Conservation (phyloP, 2,113 vertebrate genomes). For the Xerus inauris region DNA sequence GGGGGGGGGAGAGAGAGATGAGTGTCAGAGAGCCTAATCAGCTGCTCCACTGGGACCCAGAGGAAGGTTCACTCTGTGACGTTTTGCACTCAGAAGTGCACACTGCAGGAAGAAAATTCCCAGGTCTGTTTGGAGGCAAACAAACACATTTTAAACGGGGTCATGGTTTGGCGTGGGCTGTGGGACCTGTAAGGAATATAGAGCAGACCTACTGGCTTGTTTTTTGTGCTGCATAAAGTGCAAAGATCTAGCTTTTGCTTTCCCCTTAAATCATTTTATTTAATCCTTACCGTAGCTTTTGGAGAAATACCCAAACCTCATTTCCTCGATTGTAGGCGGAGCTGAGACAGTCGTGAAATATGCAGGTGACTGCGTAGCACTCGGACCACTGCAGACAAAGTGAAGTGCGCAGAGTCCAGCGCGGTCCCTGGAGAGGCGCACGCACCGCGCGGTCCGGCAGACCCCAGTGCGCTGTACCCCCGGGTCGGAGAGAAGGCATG, state of each 20-base stretch:
- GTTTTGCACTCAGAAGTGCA: background rate
- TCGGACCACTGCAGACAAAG: no score
- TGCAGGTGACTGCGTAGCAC: no score
- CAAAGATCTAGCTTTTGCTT: background rate
- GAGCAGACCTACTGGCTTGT: background rate
- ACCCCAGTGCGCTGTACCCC: background rate
- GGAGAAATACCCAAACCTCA: background rate
- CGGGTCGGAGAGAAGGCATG: background rate
- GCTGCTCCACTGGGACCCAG: background rate
- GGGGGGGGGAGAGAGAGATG: background rate
- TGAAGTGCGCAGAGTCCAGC: background rate
- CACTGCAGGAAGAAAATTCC: background rate
- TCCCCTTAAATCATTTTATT: background rate
- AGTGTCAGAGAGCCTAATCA: background rate
- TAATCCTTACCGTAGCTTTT: background rate
- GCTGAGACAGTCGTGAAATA: no score
- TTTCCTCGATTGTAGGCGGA: background rate
- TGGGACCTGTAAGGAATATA: background rate
- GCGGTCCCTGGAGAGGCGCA: background rate
- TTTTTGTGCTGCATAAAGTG: background rate
- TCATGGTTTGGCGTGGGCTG: background rate
- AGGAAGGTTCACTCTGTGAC: background rate
- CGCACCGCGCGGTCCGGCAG: background rate
- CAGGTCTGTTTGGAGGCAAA: background rate
- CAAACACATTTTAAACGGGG: background rate